Base-by-base conservation (phyloP, 2,888 invertebrate genomes). In the Epirrhoe tristata region DNA sequence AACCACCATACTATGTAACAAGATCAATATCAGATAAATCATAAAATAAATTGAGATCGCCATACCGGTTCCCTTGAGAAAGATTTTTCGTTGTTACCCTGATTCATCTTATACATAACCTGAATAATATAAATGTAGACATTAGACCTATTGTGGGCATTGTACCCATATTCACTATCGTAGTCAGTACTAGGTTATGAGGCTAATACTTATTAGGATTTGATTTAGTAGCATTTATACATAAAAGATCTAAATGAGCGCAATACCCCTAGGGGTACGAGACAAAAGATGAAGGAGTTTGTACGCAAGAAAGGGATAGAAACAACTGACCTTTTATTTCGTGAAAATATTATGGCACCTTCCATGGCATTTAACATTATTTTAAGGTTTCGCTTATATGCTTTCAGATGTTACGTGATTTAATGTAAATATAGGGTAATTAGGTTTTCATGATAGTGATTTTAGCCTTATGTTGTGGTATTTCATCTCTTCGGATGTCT, bases 261-360 rank as follows among this genome's bases (percentile, higher is more conserved):
- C 66, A 70, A 54, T 73, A 54, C 51, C 66, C n/a, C n/a, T n/a
- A 69, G 67, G 58, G 67, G 68, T 67, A 68, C 50, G 66, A 64
- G 63, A 58, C 71, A 58, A 70, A 63, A 67, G 71, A 73, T 60
- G 55, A 65, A 56, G 61, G 50, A 67, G 51, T 62, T 69, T 53
- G 60, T 39, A 73, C 57, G 67, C 60, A 58, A 46, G 67, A 74
- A 62, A 73, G 73, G 69, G 74, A 77, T 43, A 56, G 74, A 74
- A n/a, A 69, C 58, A 71, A 67, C 48, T 75, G 72, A 75, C 71
- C 70, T 73, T 76, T 77, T 74, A 53, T 55, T 65, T 75, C 31
- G 63, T 67, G 16, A 59, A 59, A 63, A 67, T 62, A 58, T 59
- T 58, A 58, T 63, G 43, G 50, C 34, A 60, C 39, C 24, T 32